Evolutionary conservation across 2,888 invertebrate species (phyloP).

Genomic region (Drosophila rellima): DNA sequence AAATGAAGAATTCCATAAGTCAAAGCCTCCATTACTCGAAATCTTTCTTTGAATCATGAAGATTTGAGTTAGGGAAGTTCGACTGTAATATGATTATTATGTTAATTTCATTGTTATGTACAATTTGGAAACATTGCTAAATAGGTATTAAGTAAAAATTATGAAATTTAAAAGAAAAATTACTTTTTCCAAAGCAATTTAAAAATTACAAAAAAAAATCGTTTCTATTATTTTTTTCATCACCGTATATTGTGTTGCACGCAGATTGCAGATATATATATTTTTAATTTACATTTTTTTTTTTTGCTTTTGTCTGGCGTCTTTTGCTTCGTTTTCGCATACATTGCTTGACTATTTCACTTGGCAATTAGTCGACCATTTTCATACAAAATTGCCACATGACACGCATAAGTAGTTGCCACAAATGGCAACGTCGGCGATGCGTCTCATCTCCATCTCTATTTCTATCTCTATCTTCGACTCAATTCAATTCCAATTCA

Average conservation of each 20-base stretch:
- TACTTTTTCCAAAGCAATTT: too few species aligned
- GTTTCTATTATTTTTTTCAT: too few species aligned
- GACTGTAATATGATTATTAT: too few species aligned
- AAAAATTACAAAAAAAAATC: too few species aligned
- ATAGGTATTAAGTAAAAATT: too few species aligned
- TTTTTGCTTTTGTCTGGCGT: slow-evolving; percentile 6
- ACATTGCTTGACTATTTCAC: slow-evolving; percentile 43
- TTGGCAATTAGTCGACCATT: slow-evolving; percentile 68
- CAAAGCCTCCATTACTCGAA: too few species aligned
- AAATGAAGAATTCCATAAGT: too few species aligned
- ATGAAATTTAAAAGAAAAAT: too few species aligned
- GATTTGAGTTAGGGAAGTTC: too few species aligned
- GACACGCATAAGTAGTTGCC: slow-evolving; percentile 71
- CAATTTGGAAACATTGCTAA: too few species aligned
- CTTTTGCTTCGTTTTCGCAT: slow-evolving; percentile 5
- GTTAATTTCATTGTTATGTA: too few species aligned
- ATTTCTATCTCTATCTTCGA: slow-evolving; percentile 5
- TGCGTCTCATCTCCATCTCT: slow-evolving; percentile 28
- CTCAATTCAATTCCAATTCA: slow-evolving; percentile 29
- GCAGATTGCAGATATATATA: slow-evolving; percentile 36
- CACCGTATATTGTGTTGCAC: slow-evolving; percentile 38
- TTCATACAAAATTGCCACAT: slow-evolving; percentile 68
- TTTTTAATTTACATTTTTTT: background rate
- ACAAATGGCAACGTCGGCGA: slow-evolving; percentile 43
- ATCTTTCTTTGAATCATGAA: too few species aligned